phyloP scores from a whole-genome alignment of 2,797 vertebrate genomes.

The Sebastes matsubarae region DNA sequence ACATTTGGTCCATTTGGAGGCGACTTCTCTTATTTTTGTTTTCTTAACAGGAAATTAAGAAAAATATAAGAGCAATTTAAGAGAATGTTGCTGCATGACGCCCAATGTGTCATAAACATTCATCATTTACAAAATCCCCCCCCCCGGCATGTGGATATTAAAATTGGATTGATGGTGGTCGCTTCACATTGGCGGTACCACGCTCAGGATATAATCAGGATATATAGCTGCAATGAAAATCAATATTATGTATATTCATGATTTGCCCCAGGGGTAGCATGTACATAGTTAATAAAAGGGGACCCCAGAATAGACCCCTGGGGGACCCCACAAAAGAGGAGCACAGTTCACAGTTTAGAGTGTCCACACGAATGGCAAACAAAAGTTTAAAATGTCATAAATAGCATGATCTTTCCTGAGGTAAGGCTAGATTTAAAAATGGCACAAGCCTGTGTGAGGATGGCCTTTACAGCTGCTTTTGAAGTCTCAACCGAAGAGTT shows the following conservation, averaged over 20 bases:
- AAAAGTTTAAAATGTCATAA: neutral
- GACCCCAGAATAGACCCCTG: neutral
- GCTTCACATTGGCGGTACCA: neutral
- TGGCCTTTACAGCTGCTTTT: slow-evolving; percentile 33
- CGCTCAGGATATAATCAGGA: no score
- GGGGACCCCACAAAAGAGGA: neutral
- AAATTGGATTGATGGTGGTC: neutral
- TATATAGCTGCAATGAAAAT: neutral
- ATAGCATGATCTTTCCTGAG: neutral
- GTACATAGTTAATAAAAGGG: neutral
- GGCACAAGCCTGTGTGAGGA: slow-evolving; percentile 20
- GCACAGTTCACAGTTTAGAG: neutral
- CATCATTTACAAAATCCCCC: neutral
- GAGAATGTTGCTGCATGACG: no score
- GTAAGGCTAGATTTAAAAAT: slow-evolving; percentile 9
- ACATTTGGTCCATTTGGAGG: no score
- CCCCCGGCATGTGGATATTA: neutral
- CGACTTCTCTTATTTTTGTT: no score
- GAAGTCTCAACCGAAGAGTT: slow-evolving; percentile 11
- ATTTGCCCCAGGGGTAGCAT: neutral
- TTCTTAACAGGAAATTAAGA: no score
- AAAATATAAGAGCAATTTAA: no score
- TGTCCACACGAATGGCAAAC: neutral
- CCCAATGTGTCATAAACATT: no score
- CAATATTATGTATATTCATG: neutral